A percentile compares a stretch with the other conserved stretches of the same genome.
These are phyloP conservation scores for Acanthosepion esculentum DNA, from an alignment of 2,888 invertebrate genomes.

Conservation along the genomic window DNA sequence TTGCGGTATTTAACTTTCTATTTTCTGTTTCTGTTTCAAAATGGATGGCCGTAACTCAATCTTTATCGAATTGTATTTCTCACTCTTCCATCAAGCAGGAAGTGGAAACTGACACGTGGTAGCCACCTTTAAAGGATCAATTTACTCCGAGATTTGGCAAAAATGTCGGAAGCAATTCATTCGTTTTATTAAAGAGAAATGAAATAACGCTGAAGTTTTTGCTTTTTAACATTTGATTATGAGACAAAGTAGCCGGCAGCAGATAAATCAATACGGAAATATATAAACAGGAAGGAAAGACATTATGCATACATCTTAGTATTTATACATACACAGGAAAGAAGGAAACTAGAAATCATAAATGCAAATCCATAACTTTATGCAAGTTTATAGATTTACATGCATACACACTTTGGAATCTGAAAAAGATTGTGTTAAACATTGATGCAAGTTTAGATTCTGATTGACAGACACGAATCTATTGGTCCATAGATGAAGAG, in stretches of 20 bases:
- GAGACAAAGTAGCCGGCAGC: not conserved
- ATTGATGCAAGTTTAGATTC: too few relatives aligned
- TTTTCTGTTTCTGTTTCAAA: not conserved
- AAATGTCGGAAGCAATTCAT: not conserved
- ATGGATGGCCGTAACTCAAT: not conserved
- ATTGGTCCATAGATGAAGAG: too few relatives aligned
- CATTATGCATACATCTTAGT: too few relatives aligned
- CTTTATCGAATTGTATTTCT: not conserved
- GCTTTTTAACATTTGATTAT: not conserved
- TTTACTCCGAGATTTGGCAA: not conserved
- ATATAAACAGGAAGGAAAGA: too few relatives aligned
- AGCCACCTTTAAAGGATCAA: not conserved
- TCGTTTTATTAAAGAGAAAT: constrained; percentile 14
- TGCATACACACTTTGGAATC: too few relatives aligned
- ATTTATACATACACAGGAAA: too few relatives aligned
- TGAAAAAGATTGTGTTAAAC: too few relatives aligned
- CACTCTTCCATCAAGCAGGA: constrained; percentile 10
- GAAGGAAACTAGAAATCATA: too few relatives aligned
- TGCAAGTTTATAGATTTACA: too few relatives aligned
- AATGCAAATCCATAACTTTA: too few relatives aligned
- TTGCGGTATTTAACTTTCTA: not conserved
- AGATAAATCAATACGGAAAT: not conserved
- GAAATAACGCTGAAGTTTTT: not conserved
- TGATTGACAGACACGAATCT: too few relatives aligned
- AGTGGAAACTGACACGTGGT: not conserved